phyloP scores from a whole-genome alignment of 2,888 invertebrate genomes.

The Nowickia ferox region DNA sequence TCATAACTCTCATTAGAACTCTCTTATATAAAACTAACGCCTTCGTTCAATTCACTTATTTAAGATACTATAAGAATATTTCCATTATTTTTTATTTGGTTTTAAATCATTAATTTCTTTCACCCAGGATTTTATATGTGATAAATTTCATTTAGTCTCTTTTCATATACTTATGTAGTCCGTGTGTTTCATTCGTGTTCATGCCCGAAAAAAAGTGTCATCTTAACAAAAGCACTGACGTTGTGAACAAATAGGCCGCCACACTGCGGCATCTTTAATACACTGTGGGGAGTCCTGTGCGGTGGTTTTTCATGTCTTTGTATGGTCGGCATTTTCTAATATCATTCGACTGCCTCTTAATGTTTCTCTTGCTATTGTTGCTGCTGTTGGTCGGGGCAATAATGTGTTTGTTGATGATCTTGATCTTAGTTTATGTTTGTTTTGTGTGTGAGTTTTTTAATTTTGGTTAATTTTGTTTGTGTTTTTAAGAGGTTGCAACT shows the following conservation, averaged over 20 bases:
- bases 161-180: constrained; percentile 9
- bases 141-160: constrained; percentile 51
- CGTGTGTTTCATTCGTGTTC: constrained; percentile 73
- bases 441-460: constrained; percentile 53
- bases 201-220: constrained; percentile 83
- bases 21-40: constrained; percentile 43
- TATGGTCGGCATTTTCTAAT: constrained; percentile 73
- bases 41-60: constrained; percentile 74
- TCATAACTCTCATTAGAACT: constrained; percentile 40
- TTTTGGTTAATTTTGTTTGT: constrained; percentile 22
- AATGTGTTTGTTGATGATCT: constrained; percentile 40
- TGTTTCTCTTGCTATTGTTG: constrained; percentile 32
- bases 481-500: constrained; percentile 34
- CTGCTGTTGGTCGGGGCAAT: constrained; percentile 32
- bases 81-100: constrained; percentile 7
- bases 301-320: constrained; percentile 80
- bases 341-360: constrained; percentile 49
- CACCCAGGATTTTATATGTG: constrained; percentile 20
- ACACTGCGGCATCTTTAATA: constrained; percentile 82
- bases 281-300: constrained; percentile 81
- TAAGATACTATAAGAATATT: constrained; percentile 44
- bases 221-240: constrained; percentile 83
- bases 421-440: constrained; percentile 54
- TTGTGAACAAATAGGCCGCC: constrained; percentile 81
- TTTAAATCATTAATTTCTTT: constrained; percentile 12